Percentiles rank a stretch among this genome's conserved stretches.
These are phyloP conservation scores for Stictocephala bisonia DNA, from an alignment of 2,888 invertebrate species.

Conservation along the genomic window DNA sequence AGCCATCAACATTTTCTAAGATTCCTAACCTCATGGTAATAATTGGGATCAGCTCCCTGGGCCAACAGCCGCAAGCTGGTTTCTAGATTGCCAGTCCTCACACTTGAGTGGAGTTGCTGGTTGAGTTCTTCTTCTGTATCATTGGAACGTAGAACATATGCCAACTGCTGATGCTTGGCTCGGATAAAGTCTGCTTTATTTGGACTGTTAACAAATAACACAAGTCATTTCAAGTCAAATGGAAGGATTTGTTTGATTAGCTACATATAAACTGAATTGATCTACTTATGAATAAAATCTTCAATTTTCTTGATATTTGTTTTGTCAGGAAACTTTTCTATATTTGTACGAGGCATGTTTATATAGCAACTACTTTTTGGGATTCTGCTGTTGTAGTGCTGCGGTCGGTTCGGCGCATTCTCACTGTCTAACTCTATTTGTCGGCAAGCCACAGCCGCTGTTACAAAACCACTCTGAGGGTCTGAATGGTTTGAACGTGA, in stretches of 20 bases:
- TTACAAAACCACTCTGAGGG: too few relatives aligned
- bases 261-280: too few relatives aligned
- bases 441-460: too few relatives aligned
- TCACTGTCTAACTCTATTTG: background rate
- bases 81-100: slow-evolving; percentile 92
- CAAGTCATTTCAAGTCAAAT: slow-evolving; percentile 35
- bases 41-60: slow-evolving; percentile 97
- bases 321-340: background rate
- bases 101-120: slow-evolving; percentile 95
- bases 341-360: too few relatives aligned
- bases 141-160: slow-evolving; percentile 82
- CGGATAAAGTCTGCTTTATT: slow-evolving; percentile 95
- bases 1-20: too few relatives aligned
- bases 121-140: slow-evolving; percentile 83
- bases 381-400: too few relatives aligned
- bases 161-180: slow-evolving; percentile 90
- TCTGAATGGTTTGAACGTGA: too few relatives aligned
- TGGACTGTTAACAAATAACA: slow-evolving; percentile 72
- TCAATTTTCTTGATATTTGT: too few relatives aligned
- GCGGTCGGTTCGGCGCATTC: too few relatives aligned
- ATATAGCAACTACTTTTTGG: too few relatives aligned
- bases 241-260: too few relatives aligned
- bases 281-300: background rate
- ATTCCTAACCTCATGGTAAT: slow-evolving; percentile 82
- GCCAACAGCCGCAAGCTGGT: slow-evolving; percentile 93